Evolutionary conservation across 2,888 invertebrate species (phyloP), one percentile per base, ranked within the genome.

Genomic region (Argyresthia goedartella): DNA sequence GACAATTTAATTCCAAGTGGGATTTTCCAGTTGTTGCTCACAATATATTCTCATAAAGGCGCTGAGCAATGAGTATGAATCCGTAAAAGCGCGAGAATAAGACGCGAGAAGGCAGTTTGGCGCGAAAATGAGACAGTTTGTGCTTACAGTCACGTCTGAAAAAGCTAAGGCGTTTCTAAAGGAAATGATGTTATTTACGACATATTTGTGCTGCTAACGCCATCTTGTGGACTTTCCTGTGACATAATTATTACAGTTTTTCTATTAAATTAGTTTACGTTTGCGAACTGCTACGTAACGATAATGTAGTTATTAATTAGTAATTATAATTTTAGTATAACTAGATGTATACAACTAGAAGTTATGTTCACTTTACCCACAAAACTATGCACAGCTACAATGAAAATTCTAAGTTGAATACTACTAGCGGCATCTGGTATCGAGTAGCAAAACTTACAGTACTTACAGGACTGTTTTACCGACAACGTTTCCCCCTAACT

Each of bases 61-160:
- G 57, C 59, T 60, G 52, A 71, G 68, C 75, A 80, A 81, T 76
- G 77, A 81, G 77, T 81, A 79, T 75, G 77, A 81, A 84, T 77
- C 80, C 64, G 68, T 66, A 57, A 65, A 66, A 69, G 64, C 66
- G 66, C 64, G 65, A 59, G 69, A 81, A 73, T 79, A 75, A 82
- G 81, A 80, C 75, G 80, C 76, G 72, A 78, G 71, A 66, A 68
- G 64, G 76, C 73, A 81, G 81, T 81, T 81, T 77, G 63, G 65
- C 67, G 63, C 65, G 72, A 76, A 78, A 85, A 84, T 82, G 67
- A 81, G 80, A 71, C 73, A 71, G 69, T 85, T 84, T 79, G 62
- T 67, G 67, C 71, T 62, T 55, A 71, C 71, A 78, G 79, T 82
- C 84, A 85, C 84, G 84, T 81, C 76, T 66, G 14, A 15, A 25